Evolutionary conservation across 2,888 invertebrate species (phyloP).

Genomic region (Busseola fusca): DNA sequence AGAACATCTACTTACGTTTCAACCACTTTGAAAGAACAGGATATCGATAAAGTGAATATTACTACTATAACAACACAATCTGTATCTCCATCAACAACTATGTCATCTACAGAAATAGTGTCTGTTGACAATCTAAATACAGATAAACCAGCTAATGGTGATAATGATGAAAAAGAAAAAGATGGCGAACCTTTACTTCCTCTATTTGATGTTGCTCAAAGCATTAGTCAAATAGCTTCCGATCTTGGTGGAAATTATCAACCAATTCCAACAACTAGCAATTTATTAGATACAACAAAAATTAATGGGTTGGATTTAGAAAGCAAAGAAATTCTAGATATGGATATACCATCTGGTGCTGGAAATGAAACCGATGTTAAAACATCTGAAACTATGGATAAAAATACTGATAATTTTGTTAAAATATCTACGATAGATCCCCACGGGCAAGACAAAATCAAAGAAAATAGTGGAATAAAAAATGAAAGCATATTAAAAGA

Average conservation of each 20-base stretch:
- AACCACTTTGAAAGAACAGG: conserved; percentile 63
- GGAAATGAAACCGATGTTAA: conserved; percentile 65
- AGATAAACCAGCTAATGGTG: conserved; percentile 44
- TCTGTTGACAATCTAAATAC: conserved; percentile 63
- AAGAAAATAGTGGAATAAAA: conserved; percentile 43
- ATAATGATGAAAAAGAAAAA: conserved; percentile 56
- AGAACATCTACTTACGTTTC: conserved; percentile 58
- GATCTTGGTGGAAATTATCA: conserved; percentile 80
- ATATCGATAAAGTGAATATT: conserved; percentile 73
- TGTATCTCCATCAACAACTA: conserved; percentile 80
- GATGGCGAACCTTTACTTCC: conserved; percentile 71
- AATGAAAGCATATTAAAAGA: conserved; percentile 35
- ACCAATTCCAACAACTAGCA: conserved; percentile 78
- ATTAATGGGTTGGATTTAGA: conserved; percentile 73
- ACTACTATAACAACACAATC: conserved; percentile 85
- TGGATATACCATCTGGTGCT: conserved; percentile 77
- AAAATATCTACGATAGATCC: conserved; percentile 84
- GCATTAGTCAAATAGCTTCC: conserved; percentile 87
- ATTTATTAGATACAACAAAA: conserved; percentile 77
- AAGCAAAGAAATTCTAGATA: conserved; percentile 83
- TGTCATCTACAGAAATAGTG: conserved; percentile 77
- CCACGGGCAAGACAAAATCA: conserved; percentile 63
- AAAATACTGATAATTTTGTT: conserved; percentile 74
- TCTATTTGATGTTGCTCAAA: conserved; percentile 84
- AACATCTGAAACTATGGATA: conserved; percentile 55